These are phyloP conservation scores for Mantis religiosa DNA, from an alignment of 2,888 invertebrate species.

Conservation along the genomic window DNA sequence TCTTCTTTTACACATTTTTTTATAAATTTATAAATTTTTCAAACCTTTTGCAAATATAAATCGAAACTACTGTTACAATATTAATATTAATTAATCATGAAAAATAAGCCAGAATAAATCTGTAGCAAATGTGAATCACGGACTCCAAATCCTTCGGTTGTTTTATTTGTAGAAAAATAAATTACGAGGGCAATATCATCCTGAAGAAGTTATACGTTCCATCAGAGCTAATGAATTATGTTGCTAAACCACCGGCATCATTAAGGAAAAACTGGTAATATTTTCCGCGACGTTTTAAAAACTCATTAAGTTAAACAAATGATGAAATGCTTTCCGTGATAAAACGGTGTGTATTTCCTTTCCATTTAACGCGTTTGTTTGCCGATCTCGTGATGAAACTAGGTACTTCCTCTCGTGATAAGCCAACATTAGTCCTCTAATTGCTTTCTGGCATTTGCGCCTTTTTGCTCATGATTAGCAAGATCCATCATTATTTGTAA, in stretches of 20 bases:
- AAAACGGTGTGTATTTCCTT: background rate
- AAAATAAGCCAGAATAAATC: too few relatives aligned
- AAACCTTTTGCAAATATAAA: too few relatives aligned
- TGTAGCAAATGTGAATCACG: too few relatives aligned
- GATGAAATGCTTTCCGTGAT: background rate
- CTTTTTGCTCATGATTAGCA: background rate
- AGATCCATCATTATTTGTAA: background rate
- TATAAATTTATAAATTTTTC: too few relatives aligned
- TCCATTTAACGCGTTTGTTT: background rate
- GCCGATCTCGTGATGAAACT: background rate
- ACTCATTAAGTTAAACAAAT: background rate
- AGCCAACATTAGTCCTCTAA: background rate
- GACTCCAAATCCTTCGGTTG: too few relatives aligned
- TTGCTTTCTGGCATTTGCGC: background rate
- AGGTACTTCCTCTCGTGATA: background rate
- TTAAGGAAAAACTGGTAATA: background rate
- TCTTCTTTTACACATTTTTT: too few relatives aligned
- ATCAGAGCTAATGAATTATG: background rate
- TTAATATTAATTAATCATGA: too few relatives aligned
- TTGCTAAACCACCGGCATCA: too few relatives aligned
- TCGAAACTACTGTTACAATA: too few relatives aligned
- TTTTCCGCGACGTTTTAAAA: background rate
- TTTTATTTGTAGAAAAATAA: too few relatives aligned
- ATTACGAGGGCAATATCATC: background rate
- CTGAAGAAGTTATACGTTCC: background rate